Conservation (phyloP, 2,113 vertebrate genomes). For the Lota lota region DNA sequence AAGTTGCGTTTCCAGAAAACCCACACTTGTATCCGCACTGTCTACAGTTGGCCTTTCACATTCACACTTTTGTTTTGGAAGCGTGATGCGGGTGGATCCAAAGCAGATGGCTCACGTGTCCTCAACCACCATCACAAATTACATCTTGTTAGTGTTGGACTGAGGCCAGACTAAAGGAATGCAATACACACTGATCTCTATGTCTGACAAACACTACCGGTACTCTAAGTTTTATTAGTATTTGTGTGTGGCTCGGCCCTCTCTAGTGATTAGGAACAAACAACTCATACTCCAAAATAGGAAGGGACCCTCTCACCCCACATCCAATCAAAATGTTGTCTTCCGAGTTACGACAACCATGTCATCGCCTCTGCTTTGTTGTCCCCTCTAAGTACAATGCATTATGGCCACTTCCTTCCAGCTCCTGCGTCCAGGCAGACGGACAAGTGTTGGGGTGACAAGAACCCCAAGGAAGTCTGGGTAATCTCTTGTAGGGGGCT, state of each 20-base stretch:
- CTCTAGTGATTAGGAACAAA: slow-evolving; percentile 42
- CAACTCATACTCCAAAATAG: slow-evolving; percentile 54
- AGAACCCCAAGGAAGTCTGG: slow-evolving; percentile 31
- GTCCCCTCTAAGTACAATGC: slow-evolving; percentile 10
- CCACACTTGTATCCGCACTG: no score
- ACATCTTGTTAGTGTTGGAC: no score
- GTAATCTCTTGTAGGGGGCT: slow-evolving; percentile 42
- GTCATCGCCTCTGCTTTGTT: not conserved
- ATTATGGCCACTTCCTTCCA: slow-evolving; percentile 44
- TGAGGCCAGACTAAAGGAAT: no score
- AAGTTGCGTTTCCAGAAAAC: no score
- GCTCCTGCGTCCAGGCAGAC: slow-evolving; percentile 15
- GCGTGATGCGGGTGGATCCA: no score
- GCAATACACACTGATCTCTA: not conserved
- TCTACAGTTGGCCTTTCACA: no score
- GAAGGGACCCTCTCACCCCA: slow-evolving; percentile 35
- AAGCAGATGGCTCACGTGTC: no score
- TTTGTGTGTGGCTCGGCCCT: not conserved
- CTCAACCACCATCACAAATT: no score
- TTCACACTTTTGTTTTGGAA: no score
- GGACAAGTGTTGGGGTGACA: slow-evolving; percentile 13
- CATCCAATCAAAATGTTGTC: not conserved
- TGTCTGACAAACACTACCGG: no score
- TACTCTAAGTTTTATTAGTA: not conserved
- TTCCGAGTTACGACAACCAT: not conserved